A percentile compares a stretch with the other conserved stretches of the same genome.
Conservation (phyloP, 2,888 invertebrate species). For the Ferdinandea cuprea region DNA sequence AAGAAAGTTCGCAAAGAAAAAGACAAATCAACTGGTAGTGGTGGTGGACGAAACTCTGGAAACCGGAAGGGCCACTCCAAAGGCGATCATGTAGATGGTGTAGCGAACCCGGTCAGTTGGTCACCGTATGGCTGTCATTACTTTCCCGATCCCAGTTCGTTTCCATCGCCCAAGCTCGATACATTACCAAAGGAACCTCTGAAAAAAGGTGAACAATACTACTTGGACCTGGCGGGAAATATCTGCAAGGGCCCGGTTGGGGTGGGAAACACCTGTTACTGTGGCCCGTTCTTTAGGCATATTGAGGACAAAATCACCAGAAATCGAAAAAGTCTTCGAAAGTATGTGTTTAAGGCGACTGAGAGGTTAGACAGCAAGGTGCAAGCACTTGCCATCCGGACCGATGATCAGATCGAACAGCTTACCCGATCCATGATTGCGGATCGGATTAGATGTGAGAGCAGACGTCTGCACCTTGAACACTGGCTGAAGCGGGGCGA, state of each 20-base stretch:
- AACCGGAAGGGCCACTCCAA: slow-evolving; percentile 84
- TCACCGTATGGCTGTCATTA: slow-evolving; percentile 97
- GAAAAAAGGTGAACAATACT: slow-evolving; percentile 95
- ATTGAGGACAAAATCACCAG: slow-evolving; percentile 92
- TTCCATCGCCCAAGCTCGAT: slow-evolving; percentile 93
- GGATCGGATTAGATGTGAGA: slow-evolving; percentile 82
- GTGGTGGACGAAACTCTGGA: slow-evolving; percentile 78
- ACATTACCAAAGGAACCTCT: slow-evolving; percentile 94
- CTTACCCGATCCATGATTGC: slow-evolving; percentile 84
- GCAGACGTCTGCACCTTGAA: slow-evolving; percentile 87
- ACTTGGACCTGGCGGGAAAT: slow-evolving; percentile 96
- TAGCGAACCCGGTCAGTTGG: slow-evolving; percentile 85
- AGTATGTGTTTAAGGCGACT: slow-evolving; percentile 89
- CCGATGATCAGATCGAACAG: slow-evolving; percentile 88
- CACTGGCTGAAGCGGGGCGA: slow-evolving; percentile 88
- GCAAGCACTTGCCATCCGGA: slow-evolving; percentile 89
- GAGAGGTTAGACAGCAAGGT: slow-evolving; percentile 92
- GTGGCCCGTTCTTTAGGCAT: slow-evolving; percentile 94
- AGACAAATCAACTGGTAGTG: slow-evolving; percentile 75
- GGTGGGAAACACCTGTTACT: slow-evolving; percentile 95
- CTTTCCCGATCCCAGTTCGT: slow-evolving; percentile 92
- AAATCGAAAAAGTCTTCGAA: slow-evolving; percentile 86
- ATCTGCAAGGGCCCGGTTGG: slow-evolving; percentile 98
- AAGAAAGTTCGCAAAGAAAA: slow-evolving; percentile 77
- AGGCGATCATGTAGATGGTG: slow-evolving; percentile 79